Conservation (phyloP, 2,888 invertebrate genomes). For the Salticus scenicus region DNA sequence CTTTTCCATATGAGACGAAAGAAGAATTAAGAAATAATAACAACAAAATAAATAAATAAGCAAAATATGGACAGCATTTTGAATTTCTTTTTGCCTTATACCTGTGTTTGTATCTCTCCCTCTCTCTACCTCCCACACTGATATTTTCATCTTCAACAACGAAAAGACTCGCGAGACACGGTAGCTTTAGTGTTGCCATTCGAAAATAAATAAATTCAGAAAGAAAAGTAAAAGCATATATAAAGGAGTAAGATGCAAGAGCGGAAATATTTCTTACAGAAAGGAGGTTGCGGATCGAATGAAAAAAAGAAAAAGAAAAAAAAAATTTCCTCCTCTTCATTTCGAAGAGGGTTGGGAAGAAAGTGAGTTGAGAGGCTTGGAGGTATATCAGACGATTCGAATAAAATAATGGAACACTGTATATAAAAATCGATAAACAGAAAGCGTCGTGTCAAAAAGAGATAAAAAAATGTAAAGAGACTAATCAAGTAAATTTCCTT, state of each 20-base stretch:
- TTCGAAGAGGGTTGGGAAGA: constrained; percentile 1
- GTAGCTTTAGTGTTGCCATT: background rate
- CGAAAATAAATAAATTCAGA: background rate
- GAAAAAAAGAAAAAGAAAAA: too few relatives aligned
- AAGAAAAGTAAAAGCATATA: background rate
- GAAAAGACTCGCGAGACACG: too few relatives aligned
- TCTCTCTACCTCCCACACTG: too few relatives aligned
- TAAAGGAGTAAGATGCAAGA: background rate
- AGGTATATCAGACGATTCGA: constrained; percentile 10
- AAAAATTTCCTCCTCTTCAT: constrained; percentile 38
- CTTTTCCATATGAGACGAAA: too few relatives aligned
- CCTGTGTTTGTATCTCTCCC: background rate
- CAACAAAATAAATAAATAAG: background rate
- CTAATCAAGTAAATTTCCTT: too few relatives aligned
- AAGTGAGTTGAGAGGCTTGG: too few relatives aligned
- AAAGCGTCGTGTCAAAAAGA: constrained; percentile 1
- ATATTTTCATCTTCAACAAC: background rate
- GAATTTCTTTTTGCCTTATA: background rate
- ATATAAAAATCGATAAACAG: constrained; percentile 46
- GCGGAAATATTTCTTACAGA: background rate
- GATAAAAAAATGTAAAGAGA: too few relatives aligned
- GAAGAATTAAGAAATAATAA: too few relatives aligned
- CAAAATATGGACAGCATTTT: background rate
- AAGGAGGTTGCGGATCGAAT: constrained; percentile 13
- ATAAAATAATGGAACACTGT: constrained; percentile 34